Percentiles rank a stretch among this genome's conserved stretches.
phyloP scores from a whole-genome alignment of 1,140 invertebrate species.

The Atta colombica region DNA sequence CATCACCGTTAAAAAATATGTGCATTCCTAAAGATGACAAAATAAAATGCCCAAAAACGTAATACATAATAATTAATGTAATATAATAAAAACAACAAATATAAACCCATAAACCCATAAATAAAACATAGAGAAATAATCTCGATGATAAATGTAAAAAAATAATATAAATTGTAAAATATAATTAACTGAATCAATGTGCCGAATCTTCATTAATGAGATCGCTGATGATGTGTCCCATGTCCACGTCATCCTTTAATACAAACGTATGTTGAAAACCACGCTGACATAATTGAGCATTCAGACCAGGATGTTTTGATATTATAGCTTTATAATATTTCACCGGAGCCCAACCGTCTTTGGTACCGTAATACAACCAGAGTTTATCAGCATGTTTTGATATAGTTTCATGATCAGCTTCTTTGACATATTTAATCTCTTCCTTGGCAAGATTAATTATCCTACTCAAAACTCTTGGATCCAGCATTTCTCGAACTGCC shows the following conservation, averaged over 20 bases:
- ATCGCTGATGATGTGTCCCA: constrained; percentile 88
- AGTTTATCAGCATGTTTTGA: constrained; percentile 88
- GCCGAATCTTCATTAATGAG: constrained; percentile 85
- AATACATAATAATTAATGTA: neutral
- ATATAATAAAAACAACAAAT: neutral
- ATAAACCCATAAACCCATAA: neutral
- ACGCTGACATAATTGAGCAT: constrained; percentile 89
- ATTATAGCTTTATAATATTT: constrained; percentile 89
- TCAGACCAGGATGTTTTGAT: constrained; percentile 88
- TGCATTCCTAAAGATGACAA: neutral
- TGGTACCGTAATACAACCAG: constrained; percentile 92
- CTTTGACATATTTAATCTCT: constrained; percentile 89
- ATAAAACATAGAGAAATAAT: neutral
- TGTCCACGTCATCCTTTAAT: constrained; percentile 87
- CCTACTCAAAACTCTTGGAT: constrained; percentile 86
- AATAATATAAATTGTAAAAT: constrained; percentile 5
- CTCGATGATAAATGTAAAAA: neutral
- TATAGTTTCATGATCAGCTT: constrained; percentile 88
- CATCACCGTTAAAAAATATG: neutral
- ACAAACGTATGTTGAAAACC: constrained; percentile 93
- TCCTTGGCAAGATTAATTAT: constrained; percentile 89
- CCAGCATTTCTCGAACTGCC: constrained; percentile 86
- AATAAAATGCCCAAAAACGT: neutral
- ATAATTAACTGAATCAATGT: neutral
- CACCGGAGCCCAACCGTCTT: constrained; percentile 92